Conservation (phyloP, 2,888 invertebrate genomes). For the Mesorhabditis spiculigera region DNA sequence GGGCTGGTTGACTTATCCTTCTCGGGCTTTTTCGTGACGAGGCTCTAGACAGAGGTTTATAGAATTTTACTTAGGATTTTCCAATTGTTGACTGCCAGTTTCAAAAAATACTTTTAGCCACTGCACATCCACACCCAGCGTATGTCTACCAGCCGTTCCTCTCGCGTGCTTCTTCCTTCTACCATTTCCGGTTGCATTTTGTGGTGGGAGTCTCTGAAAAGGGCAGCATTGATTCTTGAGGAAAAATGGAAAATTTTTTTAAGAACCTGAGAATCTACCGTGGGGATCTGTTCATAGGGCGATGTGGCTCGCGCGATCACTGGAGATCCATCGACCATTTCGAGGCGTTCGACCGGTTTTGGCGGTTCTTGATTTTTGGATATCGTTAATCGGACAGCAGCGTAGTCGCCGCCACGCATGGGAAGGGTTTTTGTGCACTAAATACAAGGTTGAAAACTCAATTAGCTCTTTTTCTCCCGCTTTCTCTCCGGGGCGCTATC, state of each 20-base stretch:
- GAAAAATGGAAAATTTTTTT: too few species aligned
- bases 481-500: background rate
- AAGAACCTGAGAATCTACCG: too few species aligned
- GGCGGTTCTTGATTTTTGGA: background rate
- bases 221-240: too few species aligned
- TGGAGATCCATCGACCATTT: background rate
- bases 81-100: too few species aligned
- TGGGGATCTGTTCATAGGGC: background rate
- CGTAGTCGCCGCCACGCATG: background rate
- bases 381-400: background rate
- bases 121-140: slow-evolving; percentile 55
- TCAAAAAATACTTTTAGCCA: too few species aligned
- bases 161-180: slow-evolving; percentile 45
- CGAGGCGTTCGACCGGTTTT: background rate
- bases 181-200: slow-evolving; percentile 2
- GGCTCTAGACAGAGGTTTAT: too few species aligned
- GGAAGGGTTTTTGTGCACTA: background rate
- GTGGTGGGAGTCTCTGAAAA: too few species aligned
- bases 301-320: background rate
- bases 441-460: too few species aligned
- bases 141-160: slow-evolving; percentile 47
- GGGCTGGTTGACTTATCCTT: background rate
- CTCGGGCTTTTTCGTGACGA: slow-evolving; percentile 7
- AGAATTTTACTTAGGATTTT: too few species aligned
- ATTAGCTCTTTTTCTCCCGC: background rate